Evolutionary conservation across 2,888 invertebrate species (phyloP).

Genomic region (Polydesmus complanatus): DNA sequence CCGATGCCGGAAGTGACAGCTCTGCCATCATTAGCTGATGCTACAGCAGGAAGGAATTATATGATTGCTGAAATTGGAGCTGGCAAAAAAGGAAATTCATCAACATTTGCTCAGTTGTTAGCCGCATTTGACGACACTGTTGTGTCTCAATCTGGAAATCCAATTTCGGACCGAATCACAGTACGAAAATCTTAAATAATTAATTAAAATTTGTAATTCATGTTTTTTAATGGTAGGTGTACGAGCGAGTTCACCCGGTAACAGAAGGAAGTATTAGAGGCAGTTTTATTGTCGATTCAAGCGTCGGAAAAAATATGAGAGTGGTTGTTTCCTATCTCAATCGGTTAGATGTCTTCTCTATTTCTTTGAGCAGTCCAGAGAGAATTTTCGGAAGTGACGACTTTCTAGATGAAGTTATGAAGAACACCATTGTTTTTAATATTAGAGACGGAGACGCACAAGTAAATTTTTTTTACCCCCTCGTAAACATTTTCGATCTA

Average conservation of each 20-base stretch:
- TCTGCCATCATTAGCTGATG: conserved; percentile 21
- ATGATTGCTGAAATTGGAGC: conserved; percentile 21
- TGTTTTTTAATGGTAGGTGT: conserved; percentile 3
- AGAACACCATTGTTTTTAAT: conserved; percentile 3
- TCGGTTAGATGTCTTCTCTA: conserved; percentile 19
- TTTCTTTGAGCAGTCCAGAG: conserved; percentile 5
- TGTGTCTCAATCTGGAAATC: conserved; percentile 19
- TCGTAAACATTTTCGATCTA: background rate
- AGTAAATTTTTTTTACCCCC: background rate
- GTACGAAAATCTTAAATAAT: conserved; percentile 2
- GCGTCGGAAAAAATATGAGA: conserved; percentile 30
- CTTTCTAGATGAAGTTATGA: conserved; percentile 2
- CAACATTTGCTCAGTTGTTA: conserved; percentile 18
- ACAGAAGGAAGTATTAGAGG: conserved; percentile 25
- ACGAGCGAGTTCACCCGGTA: conserved; percentile 10
- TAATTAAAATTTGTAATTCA: background rate
- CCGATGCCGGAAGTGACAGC: conserved; percentile 12
- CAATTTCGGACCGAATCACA: conserved; percentile 6
- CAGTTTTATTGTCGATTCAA: conserved; percentile 41
- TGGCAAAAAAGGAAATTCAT: conserved; percentile 19
- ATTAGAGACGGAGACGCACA: conserved; percentile 10
- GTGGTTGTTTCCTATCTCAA: conserved; percentile 23
- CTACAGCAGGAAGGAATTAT: conserved; percentile 21
- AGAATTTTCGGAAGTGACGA: conserved; percentile 8
- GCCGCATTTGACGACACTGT: conserved; percentile 20